Conservation (phyloP, 1,140 invertebrate species). For the Ectropis grisescens region DNA sequence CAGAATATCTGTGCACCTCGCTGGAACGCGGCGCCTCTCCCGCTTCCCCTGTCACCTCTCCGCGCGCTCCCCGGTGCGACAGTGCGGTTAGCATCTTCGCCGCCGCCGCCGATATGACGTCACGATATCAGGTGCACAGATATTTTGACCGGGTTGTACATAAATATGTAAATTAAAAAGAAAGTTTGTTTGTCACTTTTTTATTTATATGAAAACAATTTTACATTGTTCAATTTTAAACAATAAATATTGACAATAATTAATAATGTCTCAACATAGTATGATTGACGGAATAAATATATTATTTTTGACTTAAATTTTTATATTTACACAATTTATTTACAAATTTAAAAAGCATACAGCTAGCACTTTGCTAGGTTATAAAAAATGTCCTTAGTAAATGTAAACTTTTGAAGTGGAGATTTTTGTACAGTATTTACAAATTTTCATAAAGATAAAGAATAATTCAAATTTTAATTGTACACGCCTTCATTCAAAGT, state of each 20-base stretch:
- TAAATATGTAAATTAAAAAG: no score
- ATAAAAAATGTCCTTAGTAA: not conserved
- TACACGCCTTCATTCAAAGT: no score
- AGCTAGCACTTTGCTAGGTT: conserved; percentile 1
- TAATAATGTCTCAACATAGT: conserved; percentile 49
- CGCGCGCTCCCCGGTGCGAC: no score
- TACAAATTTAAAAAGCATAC: conserved; percentile 48
- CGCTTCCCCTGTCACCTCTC: no score
- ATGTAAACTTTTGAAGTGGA: conserved; percentile 23
- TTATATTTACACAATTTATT: conserved; percentile 52
- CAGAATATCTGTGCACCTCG: no score
- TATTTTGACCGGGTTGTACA: no score
- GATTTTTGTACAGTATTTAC: conserved; percentile 58
- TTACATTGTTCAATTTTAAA: conserved; percentile 58
- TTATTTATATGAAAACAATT: conserved; percentile 65
- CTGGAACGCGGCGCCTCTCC: no score
- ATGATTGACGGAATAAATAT: conserved; percentile 60
- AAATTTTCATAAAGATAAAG: no score
- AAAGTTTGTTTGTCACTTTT: conserved; percentile 34
- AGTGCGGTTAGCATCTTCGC: no score
- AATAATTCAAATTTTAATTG: no score
- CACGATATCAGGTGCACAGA: no score
- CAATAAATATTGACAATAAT: conserved; percentile 57
- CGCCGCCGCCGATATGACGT: no score
- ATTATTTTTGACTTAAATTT: conserved; percentile 41